Conservation (phyloP, 2,888 invertebrate genomes). For the Labia minor region DNA sequence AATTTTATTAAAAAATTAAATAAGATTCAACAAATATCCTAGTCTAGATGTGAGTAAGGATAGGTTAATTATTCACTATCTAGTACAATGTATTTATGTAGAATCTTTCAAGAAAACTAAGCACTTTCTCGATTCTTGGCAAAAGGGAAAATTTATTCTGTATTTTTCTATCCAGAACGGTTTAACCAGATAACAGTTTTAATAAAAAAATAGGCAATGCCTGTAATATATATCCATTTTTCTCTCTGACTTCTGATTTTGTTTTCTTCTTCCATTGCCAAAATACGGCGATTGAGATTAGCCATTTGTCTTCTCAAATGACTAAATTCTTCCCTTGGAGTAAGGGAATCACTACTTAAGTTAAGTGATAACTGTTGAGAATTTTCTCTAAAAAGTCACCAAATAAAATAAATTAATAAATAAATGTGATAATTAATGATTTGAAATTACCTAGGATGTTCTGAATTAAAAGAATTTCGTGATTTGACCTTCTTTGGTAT, state of each 20-base stretch:
- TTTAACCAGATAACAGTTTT: conserved; percentile 78
- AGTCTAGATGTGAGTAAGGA: too few species aligned
- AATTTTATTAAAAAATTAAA: too few species aligned
- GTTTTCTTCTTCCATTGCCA: conserved; percentile 77
- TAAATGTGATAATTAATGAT: not conserved
- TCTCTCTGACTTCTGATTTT: conserved; percentile 75
- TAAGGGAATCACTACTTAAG: conserved; percentile 50
- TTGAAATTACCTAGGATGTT: not conserved
- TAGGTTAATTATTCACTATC: too few species aligned
- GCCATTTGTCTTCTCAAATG: conserved; percentile 77
- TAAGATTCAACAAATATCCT: too few species aligned
- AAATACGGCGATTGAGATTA: conserved; percentile 74
- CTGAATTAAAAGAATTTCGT: conserved; percentile 8
- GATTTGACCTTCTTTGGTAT: conserved; percentile 29
- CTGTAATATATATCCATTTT: conserved; percentile 70
- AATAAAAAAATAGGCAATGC: conserved; percentile 73
- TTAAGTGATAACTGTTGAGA: conserved; percentile 22
- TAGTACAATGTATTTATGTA: not conserved
- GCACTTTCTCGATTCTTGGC: not conserved
- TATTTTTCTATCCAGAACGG: conserved; percentile 22
- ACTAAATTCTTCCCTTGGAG: conserved; percentile 65
- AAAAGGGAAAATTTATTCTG: not conserved
- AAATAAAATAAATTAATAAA: not conserved
- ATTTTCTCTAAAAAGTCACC: conserved; percentile 19
- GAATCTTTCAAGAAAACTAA: not conserved